Evolutionary conservation across 2,888 invertebrate species (phyloP).

Genomic region (Bimastos eiseni): DNA sequence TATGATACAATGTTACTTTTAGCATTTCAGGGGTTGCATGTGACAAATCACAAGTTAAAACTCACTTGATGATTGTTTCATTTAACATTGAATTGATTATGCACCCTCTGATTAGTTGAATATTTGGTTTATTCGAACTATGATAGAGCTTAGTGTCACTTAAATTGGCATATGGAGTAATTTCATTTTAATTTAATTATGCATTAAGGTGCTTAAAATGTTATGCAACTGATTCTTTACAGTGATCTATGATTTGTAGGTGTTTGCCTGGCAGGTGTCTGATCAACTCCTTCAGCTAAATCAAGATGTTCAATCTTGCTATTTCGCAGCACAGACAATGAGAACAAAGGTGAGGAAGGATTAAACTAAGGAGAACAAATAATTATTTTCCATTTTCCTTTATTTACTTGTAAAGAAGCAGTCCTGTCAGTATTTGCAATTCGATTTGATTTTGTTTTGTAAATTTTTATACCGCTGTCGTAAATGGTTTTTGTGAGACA

Average conservation of each 20-base stretch:
- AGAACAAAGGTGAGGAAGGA: slow-evolving; percentile 76
- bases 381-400: background rate
- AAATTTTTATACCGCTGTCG: too few species aligned
- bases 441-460: too few species aligned
- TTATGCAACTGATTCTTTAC: background rate
- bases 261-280: slow-evolving; percentile 95
- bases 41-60: too few species aligned
- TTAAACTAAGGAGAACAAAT: background rate
- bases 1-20: too few species aligned
- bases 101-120: too few species aligned
- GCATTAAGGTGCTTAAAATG: background rate
- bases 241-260: slow-evolving; percentile 67
- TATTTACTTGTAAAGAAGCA: too few species aligned
- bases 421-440: too few species aligned
- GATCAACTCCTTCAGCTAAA: slow-evolving; percentile 89
- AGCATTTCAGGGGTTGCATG: too few species aligned
- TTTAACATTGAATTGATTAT: too few species aligned
- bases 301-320: slow-evolving; percentile 86
- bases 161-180: background rate
- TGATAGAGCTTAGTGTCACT: background rate
- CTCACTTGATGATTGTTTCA: too few species aligned
- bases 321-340: slow-evolving; percentile 98
- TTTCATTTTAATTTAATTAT: background rate
- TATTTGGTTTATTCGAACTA: too few species aligned
- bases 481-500: too few species aligned